Evolutionary conservation across 1,140 invertebrate genomes (phyloP).

Genomic region (Chironomus striatipennis): DNA sequence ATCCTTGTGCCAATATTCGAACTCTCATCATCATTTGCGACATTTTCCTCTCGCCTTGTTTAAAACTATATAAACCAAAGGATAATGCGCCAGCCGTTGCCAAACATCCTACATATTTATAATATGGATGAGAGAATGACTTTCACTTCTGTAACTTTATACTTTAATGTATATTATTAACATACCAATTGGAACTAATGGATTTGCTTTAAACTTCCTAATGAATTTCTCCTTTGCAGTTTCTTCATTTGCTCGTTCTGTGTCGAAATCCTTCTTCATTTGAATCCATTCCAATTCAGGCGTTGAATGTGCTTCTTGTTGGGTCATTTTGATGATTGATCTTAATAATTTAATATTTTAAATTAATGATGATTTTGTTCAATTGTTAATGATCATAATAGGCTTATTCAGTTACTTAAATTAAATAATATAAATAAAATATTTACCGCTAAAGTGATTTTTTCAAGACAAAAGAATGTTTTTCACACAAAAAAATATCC

Average conservation of each 20-base stretch:
- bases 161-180: no score
- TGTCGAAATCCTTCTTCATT: slow-evolving; percentile 49
- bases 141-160: slow-evolving; percentile 22
- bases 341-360: no score
- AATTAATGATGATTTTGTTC: no score
- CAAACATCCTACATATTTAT: slow-evolving; percentile 51
- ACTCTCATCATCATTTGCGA: slow-evolving; percentile 84
- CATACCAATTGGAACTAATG: slow-evolving; percentile 69
- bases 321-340: slow-evolving; percentile 29
- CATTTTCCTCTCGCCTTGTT: slow-evolving; percentile 51
- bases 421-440: no score
- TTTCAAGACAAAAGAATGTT: no score
- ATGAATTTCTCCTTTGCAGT: slow-evolving; percentile 50
- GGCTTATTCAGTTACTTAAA: no score
- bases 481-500: no score
- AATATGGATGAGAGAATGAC: slow-evolving; percentile 26
- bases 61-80: slow-evolving; percentile 63
- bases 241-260: slow-evolving; percentile 38
- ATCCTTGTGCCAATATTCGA: slow-evolving; percentile 70
- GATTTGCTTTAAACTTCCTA: slow-evolving; percentile 64
- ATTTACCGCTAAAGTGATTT: no score
- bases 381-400: no score
- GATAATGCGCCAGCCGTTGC: slow-evolving; percentile 58
- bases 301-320: slow-evolving; percentile 29
- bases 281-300: slow-evolving; percentile 60